Evolutionary conservation across 2,797 vertebrate genomes (phyloP).

Genomic region (Salarias fasciatus): DNA sequence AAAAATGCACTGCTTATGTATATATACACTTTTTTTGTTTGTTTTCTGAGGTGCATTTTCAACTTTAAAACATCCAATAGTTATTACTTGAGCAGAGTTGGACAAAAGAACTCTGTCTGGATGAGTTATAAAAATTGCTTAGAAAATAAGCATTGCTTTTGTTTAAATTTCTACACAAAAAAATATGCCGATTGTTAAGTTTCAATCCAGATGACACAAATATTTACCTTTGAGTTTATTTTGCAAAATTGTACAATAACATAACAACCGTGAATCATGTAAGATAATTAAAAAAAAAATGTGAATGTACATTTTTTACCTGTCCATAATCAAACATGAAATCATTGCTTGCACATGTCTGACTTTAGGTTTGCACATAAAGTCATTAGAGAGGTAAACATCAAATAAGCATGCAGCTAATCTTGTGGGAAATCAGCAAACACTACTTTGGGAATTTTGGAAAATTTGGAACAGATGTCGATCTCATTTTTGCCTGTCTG

Average conservation of each 20-base stretch:
- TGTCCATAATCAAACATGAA: background rate
- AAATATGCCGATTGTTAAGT: too few relatives aligned
- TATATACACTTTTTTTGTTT: background rate
- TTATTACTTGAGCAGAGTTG: background rate
- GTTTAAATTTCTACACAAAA: background rate
- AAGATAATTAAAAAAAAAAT: too few relatives aligned
- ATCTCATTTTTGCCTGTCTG: conserved; percentile 9
- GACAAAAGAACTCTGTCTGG: background rate
- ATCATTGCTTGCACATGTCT: background rate
- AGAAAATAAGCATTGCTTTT: background rate
- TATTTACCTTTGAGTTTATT: too few relatives aligned
- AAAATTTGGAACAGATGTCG: conserved; percentile 27
- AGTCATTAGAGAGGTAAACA: conserved; percentile 9
- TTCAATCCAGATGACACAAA: too few relatives aligned
- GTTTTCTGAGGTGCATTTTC: background rate
- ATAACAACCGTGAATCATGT: too few relatives aligned
- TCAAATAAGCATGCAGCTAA: background rate
- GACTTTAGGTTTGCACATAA: background rate
- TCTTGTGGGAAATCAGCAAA: conserved; percentile 20
- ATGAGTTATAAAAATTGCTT: background rate
- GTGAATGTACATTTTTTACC: background rate
- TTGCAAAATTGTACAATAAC: too few relatives aligned
- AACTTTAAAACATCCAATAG: background rate
- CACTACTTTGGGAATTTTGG: conserved; percentile 9
- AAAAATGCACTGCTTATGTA: background rate